phyloP scores from a whole-genome alignment of 2,888 invertebrate species.

The Iphiclides podalirius region DNA sequence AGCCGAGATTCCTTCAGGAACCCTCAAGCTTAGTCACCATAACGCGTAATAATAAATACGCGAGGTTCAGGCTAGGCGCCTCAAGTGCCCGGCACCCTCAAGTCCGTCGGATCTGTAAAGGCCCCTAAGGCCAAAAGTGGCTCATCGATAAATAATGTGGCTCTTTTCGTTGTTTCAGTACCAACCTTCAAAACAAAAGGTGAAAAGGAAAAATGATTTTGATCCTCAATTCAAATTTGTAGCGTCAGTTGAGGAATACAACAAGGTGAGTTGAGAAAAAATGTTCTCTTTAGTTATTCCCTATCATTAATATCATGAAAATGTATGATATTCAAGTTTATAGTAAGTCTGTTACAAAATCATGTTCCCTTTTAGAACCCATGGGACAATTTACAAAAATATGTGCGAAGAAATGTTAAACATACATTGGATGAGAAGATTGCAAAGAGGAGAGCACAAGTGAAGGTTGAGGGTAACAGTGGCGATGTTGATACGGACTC shows the following conservation, averaged over 20 bases:
- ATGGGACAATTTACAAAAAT: slow-evolving; percentile 89
- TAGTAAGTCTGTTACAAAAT: too few species aligned
- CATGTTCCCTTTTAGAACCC: slow-evolving; percentile 76
- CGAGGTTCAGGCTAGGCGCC: too few species aligned
- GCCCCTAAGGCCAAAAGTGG: too few species aligned
- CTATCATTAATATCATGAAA: too few species aligned
- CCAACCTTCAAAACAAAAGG: slow-evolving; percentile 90
- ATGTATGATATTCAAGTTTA: too few species aligned
- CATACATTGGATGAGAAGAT: slow-evolving; percentile 93
- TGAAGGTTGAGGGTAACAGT: slow-evolving; percentile 62
- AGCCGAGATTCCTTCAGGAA: too few species aligned
- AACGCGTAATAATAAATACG: too few species aligned
- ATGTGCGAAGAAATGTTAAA: slow-evolving; percentile 88
- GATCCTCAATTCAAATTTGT: slow-evolving; percentile 91
- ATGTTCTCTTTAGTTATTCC: background rate
- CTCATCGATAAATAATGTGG: too few species aligned
- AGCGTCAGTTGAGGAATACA: slow-evolving; percentile 88
- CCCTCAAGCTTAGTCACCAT: too few species aligned
- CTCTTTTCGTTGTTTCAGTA: slow-evolving; percentile 84
- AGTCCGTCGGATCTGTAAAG: too few species aligned
- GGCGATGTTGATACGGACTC: slow-evolving; percentile 75
- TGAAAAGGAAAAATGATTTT: slow-evolving; percentile 86
- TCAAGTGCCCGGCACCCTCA: too few species aligned
- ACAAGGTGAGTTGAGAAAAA: slow-evolving; percentile 63
- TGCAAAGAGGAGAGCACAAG: slow-evolving; percentile 68